Conservation (phyloP, 2,113 vertebrate genomes). For the Gallinago media region DNA sequence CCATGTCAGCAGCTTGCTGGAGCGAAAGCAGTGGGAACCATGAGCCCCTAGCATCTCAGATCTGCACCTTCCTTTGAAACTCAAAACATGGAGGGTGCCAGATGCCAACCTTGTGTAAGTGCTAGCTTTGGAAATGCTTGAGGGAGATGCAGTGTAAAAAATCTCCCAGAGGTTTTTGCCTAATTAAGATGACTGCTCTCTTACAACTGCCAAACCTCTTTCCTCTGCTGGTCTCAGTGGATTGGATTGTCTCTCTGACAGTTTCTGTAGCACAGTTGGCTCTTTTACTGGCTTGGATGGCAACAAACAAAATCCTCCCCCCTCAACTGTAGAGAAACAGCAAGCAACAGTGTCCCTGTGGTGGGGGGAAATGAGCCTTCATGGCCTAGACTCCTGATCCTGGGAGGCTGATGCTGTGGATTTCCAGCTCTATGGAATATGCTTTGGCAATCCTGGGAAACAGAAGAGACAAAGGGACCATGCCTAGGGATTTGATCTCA, state of each 20-base stretch:
- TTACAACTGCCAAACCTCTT: not conserved
- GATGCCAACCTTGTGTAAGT: not conserved
- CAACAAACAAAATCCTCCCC: not conserved
- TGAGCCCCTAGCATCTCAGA: not conserved
- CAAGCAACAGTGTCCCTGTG: not conserved
- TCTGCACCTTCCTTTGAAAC: not conserved
- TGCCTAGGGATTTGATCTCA: not conserved
- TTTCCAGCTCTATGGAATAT: not conserved
- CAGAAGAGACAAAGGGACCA: not conserved
- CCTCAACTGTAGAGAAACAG: not conserved
- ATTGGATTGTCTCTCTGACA: not conserved
- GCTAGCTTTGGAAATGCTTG: not conserved
- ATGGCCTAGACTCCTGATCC: not conserved
- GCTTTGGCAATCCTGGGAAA: not conserved
- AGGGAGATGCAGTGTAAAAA: not conserved
- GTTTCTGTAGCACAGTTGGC: not conserved
- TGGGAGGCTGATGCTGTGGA: not conserved
- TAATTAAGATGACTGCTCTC: constrained; percentile 22
- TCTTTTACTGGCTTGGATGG: not conserved
- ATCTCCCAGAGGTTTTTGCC: not conserved
- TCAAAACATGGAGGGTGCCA: not conserved
- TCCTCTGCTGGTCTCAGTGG: not conserved
- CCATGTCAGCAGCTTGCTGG: not conserved
- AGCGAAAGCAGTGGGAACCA: not conserved
- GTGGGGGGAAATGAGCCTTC: not conserved